phyloP scores from a whole-genome alignment of 2,888 invertebrate genomes.

The Oscheius onirici region DNA sequence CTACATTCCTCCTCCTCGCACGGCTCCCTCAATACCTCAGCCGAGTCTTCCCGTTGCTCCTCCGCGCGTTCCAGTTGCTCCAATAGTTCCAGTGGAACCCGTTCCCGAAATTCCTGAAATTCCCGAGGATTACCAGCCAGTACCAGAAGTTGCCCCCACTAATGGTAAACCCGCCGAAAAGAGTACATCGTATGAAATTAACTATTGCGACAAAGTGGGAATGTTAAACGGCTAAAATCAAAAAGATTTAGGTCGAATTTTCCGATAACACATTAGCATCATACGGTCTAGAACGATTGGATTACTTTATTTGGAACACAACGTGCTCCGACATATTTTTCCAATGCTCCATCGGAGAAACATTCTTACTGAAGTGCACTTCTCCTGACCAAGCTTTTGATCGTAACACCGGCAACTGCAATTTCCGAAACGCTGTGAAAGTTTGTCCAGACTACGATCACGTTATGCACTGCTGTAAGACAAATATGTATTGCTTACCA shows the following conservation, averaged over 20 bases:
- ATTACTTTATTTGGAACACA: conserved; percentile 69
- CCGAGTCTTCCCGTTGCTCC: background rate
- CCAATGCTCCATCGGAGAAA: conserved; percentile 69
- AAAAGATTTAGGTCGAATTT: conserved; percentile 45
- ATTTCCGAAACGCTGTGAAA: conserved; percentile 63
- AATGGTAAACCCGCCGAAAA: conserved; percentile 31
- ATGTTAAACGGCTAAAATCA: too few species aligned
- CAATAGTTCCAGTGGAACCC: background rate
- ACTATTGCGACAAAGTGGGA: conserved; percentile 59
- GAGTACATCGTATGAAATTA: conserved; percentile 58
- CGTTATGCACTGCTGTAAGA: conserved; percentile 69
- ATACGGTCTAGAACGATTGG: conserved; percentile 58
- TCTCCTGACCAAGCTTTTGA: conserved; percentile 66
- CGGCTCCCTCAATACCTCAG: background rate
- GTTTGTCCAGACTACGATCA: conserved; percentile 70
- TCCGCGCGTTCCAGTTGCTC: background rate
- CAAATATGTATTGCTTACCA: background rate
- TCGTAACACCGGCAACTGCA: conserved; percentile 63
- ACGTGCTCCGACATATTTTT: conserved; percentile 65
- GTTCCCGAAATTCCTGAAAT: conserved; percentile 22
- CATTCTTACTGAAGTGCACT: conserved; percentile 64
- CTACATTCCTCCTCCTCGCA: background rate
- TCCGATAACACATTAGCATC: conserved; percentile 52
- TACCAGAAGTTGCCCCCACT: background rate
- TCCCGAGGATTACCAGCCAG: background rate